phyloP scores from a whole-genome alignment of 1,140 invertebrate species.

The Hypothenemus hampei region DNA sequence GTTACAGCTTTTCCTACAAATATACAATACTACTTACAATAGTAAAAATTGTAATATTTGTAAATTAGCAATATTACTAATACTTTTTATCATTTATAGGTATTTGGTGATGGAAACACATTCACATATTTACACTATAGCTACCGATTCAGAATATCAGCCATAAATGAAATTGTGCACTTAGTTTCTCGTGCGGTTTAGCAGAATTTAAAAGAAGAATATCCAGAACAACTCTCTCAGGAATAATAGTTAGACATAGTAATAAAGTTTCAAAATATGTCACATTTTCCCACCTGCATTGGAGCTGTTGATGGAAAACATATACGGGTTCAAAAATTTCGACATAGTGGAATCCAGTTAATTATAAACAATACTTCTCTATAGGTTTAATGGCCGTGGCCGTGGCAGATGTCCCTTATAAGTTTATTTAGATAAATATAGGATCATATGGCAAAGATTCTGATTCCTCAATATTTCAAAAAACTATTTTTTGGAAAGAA shows the following conservation, averaged over 20 bases:
- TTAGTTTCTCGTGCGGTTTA: conserved; percentile 29
- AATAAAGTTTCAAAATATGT: background rate
- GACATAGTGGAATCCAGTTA: conserved; percentile 19
- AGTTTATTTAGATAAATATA: conserved; percentile 44
- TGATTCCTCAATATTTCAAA: conserved; percentile 41
- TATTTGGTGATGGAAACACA: conserved; percentile 30
- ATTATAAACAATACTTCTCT: conserved; percentile 40
- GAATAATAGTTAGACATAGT: conserved; percentile 30
- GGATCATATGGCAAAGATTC: conserved; percentile 45
- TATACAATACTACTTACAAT: no score
- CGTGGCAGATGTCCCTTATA: conserved; percentile 42
- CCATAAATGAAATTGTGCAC: conserved; percentile 29
- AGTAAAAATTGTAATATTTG: no score
- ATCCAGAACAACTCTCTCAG: conserved; percentile 23
- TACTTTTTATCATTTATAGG: no score
- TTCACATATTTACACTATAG: conserved; percentile 29
- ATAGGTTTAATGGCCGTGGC: conserved; percentile 47
- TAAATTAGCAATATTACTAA: conserved; percentile 11
- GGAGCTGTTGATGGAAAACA: conserved; percentile 19
- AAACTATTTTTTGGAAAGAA: conserved; percentile 9
- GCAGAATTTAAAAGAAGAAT: conserved; percentile 20
- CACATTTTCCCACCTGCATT: conserved; percentile 11
- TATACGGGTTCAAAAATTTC: conserved; percentile 2
- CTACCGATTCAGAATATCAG: conserved; percentile 29
- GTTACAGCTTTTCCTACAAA: no score